Conservation (phyloP, 2,888 invertebrate species). For the Nephrotoma flavescens region DNA sequence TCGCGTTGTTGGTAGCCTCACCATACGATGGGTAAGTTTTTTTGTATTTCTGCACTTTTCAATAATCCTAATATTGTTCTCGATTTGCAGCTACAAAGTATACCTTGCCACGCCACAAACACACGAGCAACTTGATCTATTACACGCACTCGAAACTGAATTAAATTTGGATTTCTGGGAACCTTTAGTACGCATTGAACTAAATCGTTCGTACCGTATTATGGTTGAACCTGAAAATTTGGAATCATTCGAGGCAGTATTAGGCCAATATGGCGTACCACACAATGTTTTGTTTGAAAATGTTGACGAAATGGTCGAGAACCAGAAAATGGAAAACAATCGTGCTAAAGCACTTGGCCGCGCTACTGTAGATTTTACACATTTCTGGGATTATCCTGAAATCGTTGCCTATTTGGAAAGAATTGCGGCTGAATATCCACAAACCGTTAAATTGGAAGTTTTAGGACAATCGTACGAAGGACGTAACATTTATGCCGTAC, state of each 20-base stretch:
- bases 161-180: background rate
- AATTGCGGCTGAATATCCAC: background rate
- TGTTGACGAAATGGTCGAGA: background rate
- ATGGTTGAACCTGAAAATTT: background rate
- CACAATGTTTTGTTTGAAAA: background rate
- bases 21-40: background rate
- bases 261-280: background rate
- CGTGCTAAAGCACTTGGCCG: background rate
- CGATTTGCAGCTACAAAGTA: background rate
- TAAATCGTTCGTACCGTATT: background rate
- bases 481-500: background rate
- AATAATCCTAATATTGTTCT: background rate
- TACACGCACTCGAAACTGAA: background rate
- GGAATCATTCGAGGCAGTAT: background rate
- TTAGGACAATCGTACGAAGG: background rate
- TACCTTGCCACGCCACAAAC: background rate
- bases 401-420: background rate
- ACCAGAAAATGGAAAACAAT: background rate
- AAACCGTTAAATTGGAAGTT: background rate
- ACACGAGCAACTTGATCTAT: background rate
- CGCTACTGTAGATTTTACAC: background rate
- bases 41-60: no score
- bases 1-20: background rate
- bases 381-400: background rate
- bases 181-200: background rate